Base-by-base conservation (phyloP, 2,113 vertebrate species). In the Nerophis lumbriciformis region DNA sequence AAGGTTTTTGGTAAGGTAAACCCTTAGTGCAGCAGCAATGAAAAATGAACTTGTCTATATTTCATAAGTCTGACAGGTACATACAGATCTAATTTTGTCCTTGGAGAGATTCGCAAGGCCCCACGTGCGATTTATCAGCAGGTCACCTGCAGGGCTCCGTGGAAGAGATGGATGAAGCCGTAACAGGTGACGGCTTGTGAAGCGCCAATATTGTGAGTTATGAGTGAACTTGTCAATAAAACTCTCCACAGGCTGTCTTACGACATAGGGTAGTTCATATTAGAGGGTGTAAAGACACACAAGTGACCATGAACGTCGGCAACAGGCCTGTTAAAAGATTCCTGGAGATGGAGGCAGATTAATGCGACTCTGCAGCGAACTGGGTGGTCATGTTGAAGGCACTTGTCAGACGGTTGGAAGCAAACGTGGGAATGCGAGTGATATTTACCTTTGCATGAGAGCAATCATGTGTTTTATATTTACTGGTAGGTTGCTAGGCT, bases 81-180 rank as follows among this genome's bases (percentile, higher is more conserved):
- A 75, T 69, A 85, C 77, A 59, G 60, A 83, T 87, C 78, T 82
- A 78, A 87, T 88, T 86, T 83, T 83, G 84, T 83, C 89, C 86
- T 87, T 87, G 84, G 82, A 82, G 81, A 81, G 72, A 76, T 69
- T 65, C 15, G 15, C 80, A 73, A 82, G 69, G 75, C 73, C 72
- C 73, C 68, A 66, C 77, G 65, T 5, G 38, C 62, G 36, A 87
- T 88, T 85, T 84, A 86, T 89, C 84, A 77, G 60, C 68, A 64
- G 86, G 85, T 90, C 87, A 87, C 70, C 72, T 21, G 55, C 65
- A 7, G 75, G 75, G 66, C 77, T 84, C 48, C 54, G 56, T 45
- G 56, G 66, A 78, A 60, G 75, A 82, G 81, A 85, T 73, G 72
- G 81, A 85, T 87, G 76, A 85, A 84, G 82, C 52, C 63, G 83